Evolutionary conservation across 2,888 invertebrate genomes (phyloP), one percentile per base, ranked within the genome.

Genomic region (Synergus gifuensis): DNA sequence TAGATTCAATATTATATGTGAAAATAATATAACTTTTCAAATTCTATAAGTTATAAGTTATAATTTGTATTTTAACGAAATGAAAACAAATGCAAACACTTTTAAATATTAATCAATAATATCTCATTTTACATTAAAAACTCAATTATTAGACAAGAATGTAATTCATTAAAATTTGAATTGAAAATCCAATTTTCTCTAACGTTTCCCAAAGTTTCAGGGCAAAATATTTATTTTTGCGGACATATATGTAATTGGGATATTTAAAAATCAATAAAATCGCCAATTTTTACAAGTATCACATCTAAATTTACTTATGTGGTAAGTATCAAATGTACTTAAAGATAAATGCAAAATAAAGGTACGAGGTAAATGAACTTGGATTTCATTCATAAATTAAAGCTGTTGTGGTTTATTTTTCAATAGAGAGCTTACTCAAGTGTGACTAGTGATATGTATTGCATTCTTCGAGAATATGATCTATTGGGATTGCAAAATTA

Each of bases 311-410:
- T 28, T 28, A 3, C 28, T 28, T 28, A 28, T 3, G 3, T 28
- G 28, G 28, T 28, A 28, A 28, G 28, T 28, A 28, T 28, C 28
- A 28, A 28, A 28, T 28, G 28, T 28, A 3, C 28, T 28, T 28
- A 28, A 63, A 28, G 16, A 63, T 14, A 63, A 36, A 36, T 63
- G 4, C 14, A 63, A 67, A 4, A 42, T 66, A 42, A 66, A 42
- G 44, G 44, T 42, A 66, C 18, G 9, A 66, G 66, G 66, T 66
- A 42, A 66, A 42, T 66, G 66, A 66, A 66, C 66, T 42, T n/a
- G 66, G 44, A 44, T 18, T 66, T 44, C 66, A 66, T 66, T 66
- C 66, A 66, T 66, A 66, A 66, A 66, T 44, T 58, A 18, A 12
- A 46, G 11, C 14, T 63, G 63, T 63, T 36, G 36, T 12, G 16